Conservation (phyloP, 2,797 vertebrate genomes). For the Amazona ochrocephala region DNA sequence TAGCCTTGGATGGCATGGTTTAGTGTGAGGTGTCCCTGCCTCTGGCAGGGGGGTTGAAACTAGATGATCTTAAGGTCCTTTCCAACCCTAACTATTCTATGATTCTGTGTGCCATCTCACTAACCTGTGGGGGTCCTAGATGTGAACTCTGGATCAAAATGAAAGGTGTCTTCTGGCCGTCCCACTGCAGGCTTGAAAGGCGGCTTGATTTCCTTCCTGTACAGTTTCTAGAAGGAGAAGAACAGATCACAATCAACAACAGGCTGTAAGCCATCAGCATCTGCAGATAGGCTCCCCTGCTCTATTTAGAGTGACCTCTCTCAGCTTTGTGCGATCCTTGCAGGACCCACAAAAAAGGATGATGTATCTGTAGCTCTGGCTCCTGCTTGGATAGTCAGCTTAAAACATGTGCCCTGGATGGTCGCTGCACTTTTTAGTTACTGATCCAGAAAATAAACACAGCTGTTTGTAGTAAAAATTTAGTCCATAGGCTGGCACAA, state of each 20-base stretch:
- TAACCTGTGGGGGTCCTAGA: slow-evolving; percentile 92
- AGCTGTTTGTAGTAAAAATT: background rate
- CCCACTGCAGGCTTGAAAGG: slow-evolving; percentile 96
- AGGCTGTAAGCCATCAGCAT: background rate
- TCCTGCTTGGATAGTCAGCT: rapidly evolving
- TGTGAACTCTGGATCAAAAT: slow-evolving; percentile 98
- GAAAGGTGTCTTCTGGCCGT: slow-evolving; percentile 96
- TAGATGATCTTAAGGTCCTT: too few relatives aligned
- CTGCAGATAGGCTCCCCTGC: rapidly evolving
- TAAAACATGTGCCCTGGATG: background rate
- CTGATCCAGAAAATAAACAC: background rate
- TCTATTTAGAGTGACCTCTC: background rate
- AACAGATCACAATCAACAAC: background rate
- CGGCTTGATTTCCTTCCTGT: slow-evolving; percentile 90
- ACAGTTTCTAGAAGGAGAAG: slow-evolving; percentile 83
- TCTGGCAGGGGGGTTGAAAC: too few relatives aligned
- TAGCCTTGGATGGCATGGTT: too few relatives aligned
- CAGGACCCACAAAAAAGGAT: background rate
- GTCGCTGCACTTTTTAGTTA: background rate
- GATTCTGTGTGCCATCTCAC: background rate
- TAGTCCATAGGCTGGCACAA: background rate
- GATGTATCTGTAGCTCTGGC: rapidly evolving
- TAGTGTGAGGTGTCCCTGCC: too few relatives aligned
- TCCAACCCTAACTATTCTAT: too few relatives aligned
- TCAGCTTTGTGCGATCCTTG: background rate